A percentile compares a stretch with the other conserved stretches of the same genome.
phyloP scores from a whole-genome alignment of 2,888 invertebrate genomes.

The Eupithecia exiguata region DNA sequence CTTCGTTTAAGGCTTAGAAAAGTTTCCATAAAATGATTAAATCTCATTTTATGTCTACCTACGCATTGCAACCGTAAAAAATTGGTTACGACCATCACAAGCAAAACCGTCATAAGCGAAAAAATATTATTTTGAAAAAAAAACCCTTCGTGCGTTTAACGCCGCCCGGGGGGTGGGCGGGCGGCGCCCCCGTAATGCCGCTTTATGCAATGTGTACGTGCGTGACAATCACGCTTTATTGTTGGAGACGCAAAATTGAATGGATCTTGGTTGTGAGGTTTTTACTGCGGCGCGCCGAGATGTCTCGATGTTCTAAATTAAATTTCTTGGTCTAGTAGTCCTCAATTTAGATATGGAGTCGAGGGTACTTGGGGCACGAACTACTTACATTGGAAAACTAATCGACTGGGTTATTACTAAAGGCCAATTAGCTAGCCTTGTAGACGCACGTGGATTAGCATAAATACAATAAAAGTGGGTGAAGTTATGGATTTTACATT shows the following conservation, averaged over 20 bases:
- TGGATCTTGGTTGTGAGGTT: slow-evolving; percentile 60
- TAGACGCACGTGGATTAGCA: background rate
- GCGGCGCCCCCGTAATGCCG: slow-evolving; percentile 55
- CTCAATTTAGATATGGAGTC: slow-evolving; percentile 22
- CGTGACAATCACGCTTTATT: slow-evolving; percentile 82
- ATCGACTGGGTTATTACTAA: slow-evolving; percentile 9
- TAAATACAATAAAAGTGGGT: slow-evolving; percentile 7
- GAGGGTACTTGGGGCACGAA: slow-evolving; percentile 1
- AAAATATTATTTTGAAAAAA: slow-evolving; percentile 63
- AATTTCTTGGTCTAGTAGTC: slow-evolving; percentile 36
- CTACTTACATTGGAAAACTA: slow-evolving; percentile 7
- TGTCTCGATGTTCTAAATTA: slow-evolving; percentile 39
- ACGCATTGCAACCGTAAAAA: slow-evolving; percentile 32
- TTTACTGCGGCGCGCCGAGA: slow-evolving; percentile 43
- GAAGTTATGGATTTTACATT: background rate
- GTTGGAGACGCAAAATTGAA: slow-evolving; percentile 73
- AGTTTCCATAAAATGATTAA: background rate
- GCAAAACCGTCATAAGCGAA: slow-evolving; percentile 50
- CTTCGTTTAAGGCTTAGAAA: slow-evolving; percentile 19
- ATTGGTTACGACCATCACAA: slow-evolving; percentile 42
- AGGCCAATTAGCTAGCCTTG: background rate
- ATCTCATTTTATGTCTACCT: background rate
- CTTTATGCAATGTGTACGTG: slow-evolving; percentile 79
- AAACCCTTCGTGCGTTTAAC: slow-evolving; percentile 72
- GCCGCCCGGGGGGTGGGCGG: slow-evolving; percentile 40